Evolutionary conservation across 1,140 invertebrate species (phyloP), one percentile per base, ranked within the genome.

Genomic region (Drosophila navojoa): DNA sequence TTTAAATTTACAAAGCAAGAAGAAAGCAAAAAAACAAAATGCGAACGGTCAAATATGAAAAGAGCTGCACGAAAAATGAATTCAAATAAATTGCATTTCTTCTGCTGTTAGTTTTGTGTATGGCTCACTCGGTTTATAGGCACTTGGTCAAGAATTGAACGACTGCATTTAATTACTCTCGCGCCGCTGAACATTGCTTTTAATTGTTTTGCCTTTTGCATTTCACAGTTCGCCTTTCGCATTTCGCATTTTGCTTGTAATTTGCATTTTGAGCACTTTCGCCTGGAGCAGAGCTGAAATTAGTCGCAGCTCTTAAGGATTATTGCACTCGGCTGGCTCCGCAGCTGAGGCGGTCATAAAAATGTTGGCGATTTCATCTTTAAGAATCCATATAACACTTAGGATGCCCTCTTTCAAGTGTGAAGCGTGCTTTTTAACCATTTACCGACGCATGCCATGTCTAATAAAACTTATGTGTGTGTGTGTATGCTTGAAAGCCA

Each of bases 391-490:
- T 77, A 59, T 29, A 70, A 69, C 59, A 77, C 71, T 75, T 47
- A 71, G 29, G 42, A 32, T 50, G 32, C 16, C 10, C 52, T 3
- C 35, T 32, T 27, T 15, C 6, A 64, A 45, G 11, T 45, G 42
- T 11, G 16, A 54, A 19, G 15, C 40, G 42, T 29, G 35, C 50
- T 32, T 54, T 67, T 78, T 61, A 63, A 64, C 77, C 74, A 64
- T 71, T 58, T 80, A 9, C 7, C 32, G 2, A 32, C 32, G 32
- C 32, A 32, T 59, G 47, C 38, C 27, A 29, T 71, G 75, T 57
- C 75, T 71, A 76, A 86, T 87, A 87, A 81, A 84, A 86, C 77
- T 57, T 22, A 29, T 44, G 22, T 29, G 45, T 22, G 11, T 15
- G 15, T 16, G n/a, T 16, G 15, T 79, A 22, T 58, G 68, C 52